Base-by-base conservation (phyloP, 2,113 vertebrate species). In the Sturnus vulgaris region DNA sequence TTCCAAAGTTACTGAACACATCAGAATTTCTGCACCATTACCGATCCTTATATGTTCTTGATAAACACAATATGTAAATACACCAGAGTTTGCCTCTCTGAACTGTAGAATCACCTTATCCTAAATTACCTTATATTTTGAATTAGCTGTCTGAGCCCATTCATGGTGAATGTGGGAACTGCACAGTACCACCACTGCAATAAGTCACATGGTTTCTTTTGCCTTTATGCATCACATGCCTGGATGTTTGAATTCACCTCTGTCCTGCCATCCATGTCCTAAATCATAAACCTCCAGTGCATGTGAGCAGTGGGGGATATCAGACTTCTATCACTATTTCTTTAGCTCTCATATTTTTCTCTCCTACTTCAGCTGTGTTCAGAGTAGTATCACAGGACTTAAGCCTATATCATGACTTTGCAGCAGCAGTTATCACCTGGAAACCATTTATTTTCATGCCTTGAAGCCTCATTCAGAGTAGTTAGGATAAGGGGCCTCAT, bases 1-100 rank as follows among this genome's bases (percentile, higher is more conserved):
- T n/a, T 47, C 46, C 23, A 81, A 66, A 73, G 6, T 21, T 35
- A 65, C 15, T 75, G 35, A 86, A 30, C 5, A 33, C 31, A 28
- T 42, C 24, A 57, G 46, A 72, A 88, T 61, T 88, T 80, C 49
- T 81, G 7, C 30, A 23, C 86, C 8, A 33, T 49, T 52, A 21
- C 22, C 12, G 12, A 37, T 49, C 13, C 37, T 66, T 7, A 1
- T n/a, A 44, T 4, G 18, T 42, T 6, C 10, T 73, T 83, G 18
- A 40, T n/a, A 79, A 84, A 76, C 8, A 33, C 2, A 18, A 5
- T 7, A 20, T 64, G 25, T 31, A 30, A 75, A 15, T 37, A 56
- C 0, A 0, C 4, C 9, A 37, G 7, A 10, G n/a, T 40, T 49
- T 77, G 4, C 5, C 73, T 72, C 47, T 56, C 55, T 69, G 23